Percentiles rank a stretch among this genome's conserved stretches.
phyloP scores from a whole-genome alignment of 2,888 invertebrate species.

The Augochlorella aurata region DNA sequence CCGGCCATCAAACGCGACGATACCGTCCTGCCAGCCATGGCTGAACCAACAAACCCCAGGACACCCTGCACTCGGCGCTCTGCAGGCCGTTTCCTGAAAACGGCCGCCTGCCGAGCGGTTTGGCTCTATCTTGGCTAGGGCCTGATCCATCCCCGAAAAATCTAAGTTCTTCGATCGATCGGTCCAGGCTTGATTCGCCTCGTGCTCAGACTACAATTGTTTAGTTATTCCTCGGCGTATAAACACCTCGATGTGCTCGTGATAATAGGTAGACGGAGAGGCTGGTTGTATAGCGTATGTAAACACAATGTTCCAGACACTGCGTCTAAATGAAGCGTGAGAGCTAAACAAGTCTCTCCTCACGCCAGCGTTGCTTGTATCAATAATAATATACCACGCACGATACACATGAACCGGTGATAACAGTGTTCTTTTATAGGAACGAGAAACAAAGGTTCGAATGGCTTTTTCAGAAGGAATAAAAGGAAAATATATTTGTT shows the following conservation, averaged over 20 bases:
- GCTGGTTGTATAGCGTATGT: not conserved
- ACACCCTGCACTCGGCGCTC: not conserved
- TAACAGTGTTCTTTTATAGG: too few species aligned
- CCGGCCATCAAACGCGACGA: conserved; percentile 75
- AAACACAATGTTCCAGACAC: not conserved
- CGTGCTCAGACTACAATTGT: not conserved
- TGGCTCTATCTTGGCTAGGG: not conserved
- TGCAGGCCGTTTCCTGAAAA: not conserved
- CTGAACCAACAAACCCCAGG: conserved; percentile 5
- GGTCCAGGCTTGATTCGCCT: not conserved
- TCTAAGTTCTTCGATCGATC: not conserved
- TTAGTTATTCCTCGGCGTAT: not conserved
- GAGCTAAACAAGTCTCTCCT: not conserved
- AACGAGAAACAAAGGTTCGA: too few species aligned
- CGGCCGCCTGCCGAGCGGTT: not conserved
- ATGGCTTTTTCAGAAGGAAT: too few species aligned
- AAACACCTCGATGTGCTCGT: not conserved
- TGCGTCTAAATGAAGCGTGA: not conserved
- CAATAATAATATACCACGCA: not conserved
- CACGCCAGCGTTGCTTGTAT: not conserved
- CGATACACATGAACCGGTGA: not conserved
- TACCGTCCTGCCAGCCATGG: conserved; percentile 53
- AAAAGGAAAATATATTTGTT: too few species aligned
- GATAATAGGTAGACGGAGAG: not conserved
- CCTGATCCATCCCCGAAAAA: not conserved